These are phyloP conservation scores for Chroicocephalus ridibundus DNA, from an alignment of 2,113 vertebrate genomes.

Conservation along the genomic window DNA sequence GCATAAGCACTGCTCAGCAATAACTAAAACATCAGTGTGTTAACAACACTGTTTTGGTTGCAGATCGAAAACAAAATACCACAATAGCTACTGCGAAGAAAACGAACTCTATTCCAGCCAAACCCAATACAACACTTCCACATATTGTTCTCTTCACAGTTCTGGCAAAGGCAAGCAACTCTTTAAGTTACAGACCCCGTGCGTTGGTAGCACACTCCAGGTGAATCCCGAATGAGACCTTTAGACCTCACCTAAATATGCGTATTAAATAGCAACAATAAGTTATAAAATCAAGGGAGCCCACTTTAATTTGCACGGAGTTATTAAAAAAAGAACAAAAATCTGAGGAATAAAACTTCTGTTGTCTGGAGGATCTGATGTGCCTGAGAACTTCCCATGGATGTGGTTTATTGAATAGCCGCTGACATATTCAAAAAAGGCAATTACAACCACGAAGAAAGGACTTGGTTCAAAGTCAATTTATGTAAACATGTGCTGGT, in stretches of 20 bases:
- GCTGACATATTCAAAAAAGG: not conserved
- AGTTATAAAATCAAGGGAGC: not conserved
- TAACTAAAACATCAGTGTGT: not conserved
- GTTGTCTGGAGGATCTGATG: not conserved
- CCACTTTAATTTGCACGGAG: not conserved
- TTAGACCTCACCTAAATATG: not conserved
- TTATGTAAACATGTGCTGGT: not conserved
- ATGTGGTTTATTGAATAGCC: not conserved
- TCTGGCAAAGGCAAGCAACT: not conserved
- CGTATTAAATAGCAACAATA: not conserved
- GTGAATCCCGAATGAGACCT: not conserved
- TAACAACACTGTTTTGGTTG: not conserved
- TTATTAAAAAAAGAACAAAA: not conserved
- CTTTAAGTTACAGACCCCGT: not conserved
- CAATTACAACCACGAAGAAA: not conserved
- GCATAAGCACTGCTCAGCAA: not conserved
- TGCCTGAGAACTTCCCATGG: not conserved
- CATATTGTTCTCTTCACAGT: not conserved
- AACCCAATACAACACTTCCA: not conserved
- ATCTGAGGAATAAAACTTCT: not conserved
- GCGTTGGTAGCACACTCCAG: not conserved
- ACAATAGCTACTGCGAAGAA: not conserved
- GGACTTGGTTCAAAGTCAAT: not conserved
- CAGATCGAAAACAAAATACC: not conserved
- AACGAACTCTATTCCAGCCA: not conserved